Base-by-base conservation (phyloP, 2,797 vertebrate species). In the Mormyrops boulengeri region DNA sequence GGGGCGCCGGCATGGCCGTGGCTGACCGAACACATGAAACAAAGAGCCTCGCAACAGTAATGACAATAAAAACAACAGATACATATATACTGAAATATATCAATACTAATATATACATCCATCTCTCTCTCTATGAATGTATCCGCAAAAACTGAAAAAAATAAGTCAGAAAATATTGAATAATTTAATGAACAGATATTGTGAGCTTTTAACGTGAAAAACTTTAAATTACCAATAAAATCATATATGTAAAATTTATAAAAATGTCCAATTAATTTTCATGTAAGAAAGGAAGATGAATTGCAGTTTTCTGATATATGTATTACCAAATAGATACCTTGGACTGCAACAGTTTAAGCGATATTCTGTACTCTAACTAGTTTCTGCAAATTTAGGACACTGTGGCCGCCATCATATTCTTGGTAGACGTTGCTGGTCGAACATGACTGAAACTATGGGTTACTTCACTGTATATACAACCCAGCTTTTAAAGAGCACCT, bases 31-130 rank as follows among this genome's bases (percentile, higher is more conserved):
- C 89, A 73, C n/a, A 5, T 52, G 41, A 88, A 85, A 88, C 38
- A n/a, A 89, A 47, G 80, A 91, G 90, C 26, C 82, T 90, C 8
- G 80, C 8, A 90, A 86, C 19, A 57, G 87, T 11, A 62, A 90
- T 60, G 34, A 30, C 50, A 87, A 87, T 22, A 86, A 87, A 17
- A 60, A 62, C 47, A 88, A 82, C 17, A 88, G 44, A 60, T 57
- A 38, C 55, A 14, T 19, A 88, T 53, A 60, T 1, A 41, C 5
- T 84, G n/a, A 44, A 60, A 44, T 49, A 69, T 47, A 22, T 73
- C 2, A 17, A 41, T 8, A 19, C 26, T n/a, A 41, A 80, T 80
- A 80, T n/a, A n/a, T 77, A 41, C 38, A 41, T 44, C 34, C 38
- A 80, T 44, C 5, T 41, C 14, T 2, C 12, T 80, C 14, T 44